These are phyloP conservation scores for Eulacestoma nigropectus DNA, from an alignment of 2,113 vertebrate species.

Conservation along the genomic window DNA sequence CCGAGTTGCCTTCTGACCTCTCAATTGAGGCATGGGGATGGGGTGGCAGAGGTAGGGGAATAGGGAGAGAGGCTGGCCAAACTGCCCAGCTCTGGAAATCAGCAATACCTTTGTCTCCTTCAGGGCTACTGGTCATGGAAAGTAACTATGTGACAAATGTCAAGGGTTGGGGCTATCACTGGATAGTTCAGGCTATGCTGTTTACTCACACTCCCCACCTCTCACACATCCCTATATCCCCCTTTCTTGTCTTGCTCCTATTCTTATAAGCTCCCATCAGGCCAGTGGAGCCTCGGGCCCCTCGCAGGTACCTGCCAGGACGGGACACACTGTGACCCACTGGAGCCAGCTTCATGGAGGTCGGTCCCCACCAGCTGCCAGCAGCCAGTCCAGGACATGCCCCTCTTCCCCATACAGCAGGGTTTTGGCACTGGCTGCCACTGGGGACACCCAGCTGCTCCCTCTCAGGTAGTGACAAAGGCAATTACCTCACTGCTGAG, in stretches of 20 bases:
- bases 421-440: not conserved
- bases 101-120: not conserved
- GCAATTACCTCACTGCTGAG: slow-evolving; percentile 3
- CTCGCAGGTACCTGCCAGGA: not conserved
- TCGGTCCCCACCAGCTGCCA: not conserved
- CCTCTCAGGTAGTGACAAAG: slow-evolving; percentile 1
- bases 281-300: accelerated
- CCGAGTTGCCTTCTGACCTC: not conserved
- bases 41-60: not conserved
- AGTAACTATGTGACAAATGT: accelerated
- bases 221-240: not conserved
- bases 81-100: not conserved
- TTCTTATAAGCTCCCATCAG: not conserved
- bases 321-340: accelerated
- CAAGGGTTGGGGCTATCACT: not conserved
- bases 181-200: not conserved
- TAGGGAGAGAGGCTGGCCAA: not conserved
- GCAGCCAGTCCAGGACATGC: not conserved
- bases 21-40: not conserved
- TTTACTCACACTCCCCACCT: not conserved
- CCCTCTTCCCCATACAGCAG: not conserved
- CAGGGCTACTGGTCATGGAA: not conserved
- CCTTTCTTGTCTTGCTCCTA: not conserved
- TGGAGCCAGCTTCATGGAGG: accelerated
- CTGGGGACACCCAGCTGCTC: not conserved